Evolutionary conservation across 2,888 invertebrate species (phyloP), one percentile per base, ranked within the genome.

Genomic region (Spialia ferax): DNA sequence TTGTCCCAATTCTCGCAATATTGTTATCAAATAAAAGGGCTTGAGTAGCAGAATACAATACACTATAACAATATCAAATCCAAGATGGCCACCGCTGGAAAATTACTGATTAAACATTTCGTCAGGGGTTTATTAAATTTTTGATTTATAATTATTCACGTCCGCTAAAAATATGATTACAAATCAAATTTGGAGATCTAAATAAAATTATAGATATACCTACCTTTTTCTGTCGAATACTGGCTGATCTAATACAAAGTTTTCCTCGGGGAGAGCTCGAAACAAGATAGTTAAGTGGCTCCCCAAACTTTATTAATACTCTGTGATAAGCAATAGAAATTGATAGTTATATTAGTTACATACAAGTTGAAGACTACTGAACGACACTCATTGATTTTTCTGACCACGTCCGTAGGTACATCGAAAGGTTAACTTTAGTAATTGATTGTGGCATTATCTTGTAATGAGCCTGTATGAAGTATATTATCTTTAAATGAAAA

Each of bases 201-300:
- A 48, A 48, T 20, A 48, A 1, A 8, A 18, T 18, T 10, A 48
- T 48, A 10, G 13, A 23, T 23, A 20, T 50, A 15, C n/a, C 7
- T 52, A 23, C 23, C 23, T 52, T 52, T 23, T 52, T 22, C 23
- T 23, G n/a, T 6, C 23, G 23, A 23, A 23, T 6, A 13, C 52
- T 52, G n/a, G 52, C 52, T 23, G 22, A 52, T 60, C 52, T 15
- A 63, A 54, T 13, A 23, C 23, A 20, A 62, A 55, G 26, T 54
- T 29, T 26, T 45, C 55, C 29, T n/a, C 18, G 29, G 54, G n/a
- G 63, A 20, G 26, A 38, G 13, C 42, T 55, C n/a, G 29, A 26
- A 55, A 55, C 45, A 55, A 55, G 54, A 63, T 63, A 54, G 63
- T 63, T 45, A 63, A 63, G 29, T 45, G 63, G 55, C 38, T 45